phyloP scores from a whole-genome alignment of 2,888 invertebrate genomes.

The Cryptus armator region DNA sequence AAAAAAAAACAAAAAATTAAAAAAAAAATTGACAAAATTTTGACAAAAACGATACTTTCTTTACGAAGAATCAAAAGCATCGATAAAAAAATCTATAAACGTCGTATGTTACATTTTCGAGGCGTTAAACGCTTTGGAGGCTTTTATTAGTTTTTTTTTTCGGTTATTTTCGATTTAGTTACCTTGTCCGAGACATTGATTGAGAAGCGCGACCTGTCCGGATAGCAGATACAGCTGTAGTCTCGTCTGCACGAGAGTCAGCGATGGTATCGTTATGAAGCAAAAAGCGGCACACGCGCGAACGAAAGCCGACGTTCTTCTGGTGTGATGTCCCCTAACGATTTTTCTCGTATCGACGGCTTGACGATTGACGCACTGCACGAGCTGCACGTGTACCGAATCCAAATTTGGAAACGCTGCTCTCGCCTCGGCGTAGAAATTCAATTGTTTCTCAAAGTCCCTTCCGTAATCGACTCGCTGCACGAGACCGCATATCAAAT shows the following conservation, averaged over 20 bases:
- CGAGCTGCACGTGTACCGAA: conserved; percentile 93
- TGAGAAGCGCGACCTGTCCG: conserved; percentile 95
- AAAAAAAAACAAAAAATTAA: conserved; percentile 36
- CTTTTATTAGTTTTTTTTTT: too few species aligned
- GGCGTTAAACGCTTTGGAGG: too few species aligned
- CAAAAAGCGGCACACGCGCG: conserved; percentile 98
- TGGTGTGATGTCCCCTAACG: conserved; percentile 91
- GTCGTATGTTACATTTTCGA: too few species aligned
- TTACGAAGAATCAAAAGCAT: background rate
- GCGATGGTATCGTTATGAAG: conserved; percentile 98
- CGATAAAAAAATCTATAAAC: too few species aligned
- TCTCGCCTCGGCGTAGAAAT: conserved; percentile 97
- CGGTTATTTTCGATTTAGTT: too few species aligned
- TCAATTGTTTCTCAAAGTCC: conserved; percentile 96
- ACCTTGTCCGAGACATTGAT: conserved; percentile 97
- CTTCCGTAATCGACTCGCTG: conserved; percentile 93
- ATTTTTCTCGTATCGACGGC: conserved; percentile 90
- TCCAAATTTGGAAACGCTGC: conserved; percentile 96
- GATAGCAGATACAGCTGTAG: conserved; percentile 94
- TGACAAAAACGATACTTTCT: background rate
- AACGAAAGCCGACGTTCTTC: conserved; percentile 94
- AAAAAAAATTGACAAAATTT: background rate
- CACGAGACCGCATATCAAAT: conserved; percentile 93
- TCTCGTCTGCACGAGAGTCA: conserved; percentile 92
- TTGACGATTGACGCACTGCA: conserved; percentile 94